Evolutionary conservation across 92 coral and sea anemone genomes (phyloP), one percentile per base, ranked within the genome.

Genomic region (Isaurus tuberculatus): DNA sequence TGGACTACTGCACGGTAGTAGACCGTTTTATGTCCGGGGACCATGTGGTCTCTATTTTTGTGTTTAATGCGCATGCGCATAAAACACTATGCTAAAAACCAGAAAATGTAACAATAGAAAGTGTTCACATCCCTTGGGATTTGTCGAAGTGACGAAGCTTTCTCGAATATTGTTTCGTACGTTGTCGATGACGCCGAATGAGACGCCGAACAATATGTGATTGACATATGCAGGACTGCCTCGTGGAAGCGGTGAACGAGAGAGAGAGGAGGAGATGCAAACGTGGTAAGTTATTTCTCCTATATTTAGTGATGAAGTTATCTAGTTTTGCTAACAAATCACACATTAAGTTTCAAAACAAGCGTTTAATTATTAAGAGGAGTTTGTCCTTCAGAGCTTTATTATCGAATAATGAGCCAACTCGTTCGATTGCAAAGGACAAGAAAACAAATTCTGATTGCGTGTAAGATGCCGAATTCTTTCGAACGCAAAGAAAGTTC

Each of bases 241-340:
- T 46, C 55, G 55, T 46, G 55, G 55, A 46, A 46, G 55, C 55
- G 58, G 58, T 49, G 58, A 49, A 49, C 58, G 58, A 49, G 58
- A 49, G 58, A 49, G 58, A 49, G 58, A 4, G 4, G 58, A 4
- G 6, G 46, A 40, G 46, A 37, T 8, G 6, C 58, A 49, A 49
- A 49, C 58, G 58, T 49, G 58, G 58, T 49, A 49, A 49, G 58
- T 49, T 49, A 49, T 49, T 49, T 49, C 58, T 49, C 58, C 3
- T 49, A 49, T 49, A 49, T 9, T 49, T 49, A 49, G 58, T 49
- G 58, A 49, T 4, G 58, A 49, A 49, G 23, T 49, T 49, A 49
- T 49, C 58, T 14, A 49, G 58, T 49, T 49, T 49, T 49, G 58
- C 58, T 49, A 49, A 49, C 58, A 0, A 49, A 49, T 49, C 58